Evolutionary conservation across 2,797 vertebrate genomes (phyloP).

Genomic region (Sphaeramia orbicularis): DNA sequence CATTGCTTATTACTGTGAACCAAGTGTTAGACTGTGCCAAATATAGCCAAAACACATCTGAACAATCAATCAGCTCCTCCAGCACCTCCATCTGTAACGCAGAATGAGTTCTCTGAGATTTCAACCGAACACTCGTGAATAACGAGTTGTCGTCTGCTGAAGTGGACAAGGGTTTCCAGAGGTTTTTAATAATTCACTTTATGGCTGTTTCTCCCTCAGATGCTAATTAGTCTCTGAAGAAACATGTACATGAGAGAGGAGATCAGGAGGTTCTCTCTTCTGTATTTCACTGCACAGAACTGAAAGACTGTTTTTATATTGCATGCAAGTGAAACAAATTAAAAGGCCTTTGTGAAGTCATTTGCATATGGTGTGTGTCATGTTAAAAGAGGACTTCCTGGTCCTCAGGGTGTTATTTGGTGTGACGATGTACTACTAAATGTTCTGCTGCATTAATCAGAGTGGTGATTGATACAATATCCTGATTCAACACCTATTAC

Average conservation of each 20-base stretch:
- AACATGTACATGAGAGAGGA: slow-evolving; percentile 6
- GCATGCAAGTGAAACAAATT: neutral
- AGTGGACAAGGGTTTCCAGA: slow-evolving; percentile 21
- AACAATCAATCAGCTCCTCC: slow-evolving; percentile 39
- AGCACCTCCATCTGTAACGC: slow-evolving; percentile 23
- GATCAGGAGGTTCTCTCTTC: slow-evolving; percentile 4
- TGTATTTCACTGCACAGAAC: slow-evolving; percentile 8
- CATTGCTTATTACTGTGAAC: slow-evolving; percentile 21
- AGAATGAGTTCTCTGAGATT: slow-evolving; percentile 3
- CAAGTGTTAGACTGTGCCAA: slow-evolving; percentile 14
- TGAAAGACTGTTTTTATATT: slow-evolving; percentile 9
- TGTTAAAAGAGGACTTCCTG: neutral
- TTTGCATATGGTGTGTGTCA: neutral
- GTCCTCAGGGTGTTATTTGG: neutral
- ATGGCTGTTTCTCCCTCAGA: slow-evolving; percentile 22
- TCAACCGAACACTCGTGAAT: slow-evolving; percentile 26
- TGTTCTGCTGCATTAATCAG: too few relatives aligned
- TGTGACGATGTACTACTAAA: neutral
- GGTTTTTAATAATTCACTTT: slow-evolving; percentile 20
- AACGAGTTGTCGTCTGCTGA: slow-evolving; percentile 23
- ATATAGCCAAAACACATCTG: slow-evolving; percentile 36
- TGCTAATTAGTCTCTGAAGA: slow-evolving; percentile 33
- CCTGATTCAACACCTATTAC: too few relatives aligned
- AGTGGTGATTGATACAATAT: too few relatives aligned
- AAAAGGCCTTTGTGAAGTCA: neutral